Conservation (phyloP, 2,113 vertebrate genomes). For the Entomyzon cyanotis region DNA sequence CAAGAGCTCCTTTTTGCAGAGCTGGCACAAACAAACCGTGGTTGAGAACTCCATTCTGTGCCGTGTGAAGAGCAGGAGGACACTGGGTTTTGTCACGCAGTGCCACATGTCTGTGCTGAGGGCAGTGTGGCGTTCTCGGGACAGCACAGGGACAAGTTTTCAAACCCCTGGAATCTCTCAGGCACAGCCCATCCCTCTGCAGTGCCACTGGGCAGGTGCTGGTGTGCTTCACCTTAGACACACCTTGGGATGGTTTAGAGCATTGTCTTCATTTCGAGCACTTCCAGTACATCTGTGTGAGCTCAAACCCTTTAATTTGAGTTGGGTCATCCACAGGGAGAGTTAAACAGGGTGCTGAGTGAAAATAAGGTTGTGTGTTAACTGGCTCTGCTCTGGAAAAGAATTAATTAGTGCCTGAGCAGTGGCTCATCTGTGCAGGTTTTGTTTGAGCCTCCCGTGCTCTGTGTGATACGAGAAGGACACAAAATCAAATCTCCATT, state of each 20-base stretch:
- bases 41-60: neutral
- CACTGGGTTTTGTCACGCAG: neutral
- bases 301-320: neutral
- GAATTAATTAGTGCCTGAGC: neutral
- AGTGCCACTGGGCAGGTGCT: too few species aligned
- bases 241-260: neutral
- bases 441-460: neutral
- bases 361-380: neutral
- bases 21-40: neutral
- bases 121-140: rapidly evolving
- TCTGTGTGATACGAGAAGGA: neutral
- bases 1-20: neutral
- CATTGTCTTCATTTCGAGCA: neutral
- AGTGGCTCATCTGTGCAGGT: neutral
- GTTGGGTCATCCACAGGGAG: neutral
- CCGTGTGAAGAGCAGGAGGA: neutral
- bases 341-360: neutral
- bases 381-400: neutral
- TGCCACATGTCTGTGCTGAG: neutral
- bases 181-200: neutral
- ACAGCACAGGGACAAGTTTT: neutral
- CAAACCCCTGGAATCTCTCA: neutral
- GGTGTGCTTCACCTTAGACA: neutral
- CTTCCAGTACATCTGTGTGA: neutral
- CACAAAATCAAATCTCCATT: neutral